Evolutionary conservation across 1,140 invertebrate genomes (phyloP), one percentile per base, ranked within the genome.

Genomic region (Hestina assimilis): DNA sequence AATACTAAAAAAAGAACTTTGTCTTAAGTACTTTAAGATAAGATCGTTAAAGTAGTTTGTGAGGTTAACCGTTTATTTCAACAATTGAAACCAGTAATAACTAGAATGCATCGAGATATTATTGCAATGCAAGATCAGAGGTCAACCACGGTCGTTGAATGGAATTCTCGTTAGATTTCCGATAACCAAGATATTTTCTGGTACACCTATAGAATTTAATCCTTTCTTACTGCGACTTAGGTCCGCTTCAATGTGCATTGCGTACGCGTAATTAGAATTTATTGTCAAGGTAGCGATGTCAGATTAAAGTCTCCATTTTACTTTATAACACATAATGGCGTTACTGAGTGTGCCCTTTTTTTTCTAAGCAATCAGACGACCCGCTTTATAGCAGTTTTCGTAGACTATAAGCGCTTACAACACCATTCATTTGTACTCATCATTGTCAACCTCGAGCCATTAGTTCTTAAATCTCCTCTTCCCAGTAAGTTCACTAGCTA

Each of bases 141-240:
- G 56, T 59, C 46, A 51, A 51, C 45, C 45, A 35, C 45, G 45
- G 45, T 48, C 45, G 45, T 59, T 45, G 29, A 45, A 50, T 43
- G 45, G 55, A 51, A 59, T 51, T 51, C 47, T 38, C 45, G 31
- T 28, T 26, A 59, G 56, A 59, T 59, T 35, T 14, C 12, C 56
- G 56, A 51, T 59, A 59, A 51, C 23, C 45, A n/a, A 51, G 28
- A 52, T 48, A 57, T 46, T 24, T 50, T 48, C 45, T 48, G 45
- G 40, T 33, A 51, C 48, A 51, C 35, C 21, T 51, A 24, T 19
- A 40, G 48, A 51, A 40, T 38, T 33, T 28, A 55, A 38, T 38
- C 33, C 33, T 38, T 19, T 38, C 15, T 38, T 38, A 19, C 15
- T 19, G 33, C 33, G 31, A 17, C 33, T 38, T 2, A 8, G n/a